Conservation (phyloP, 1,140 invertebrate species). For the Bombus waltoni region DNA sequence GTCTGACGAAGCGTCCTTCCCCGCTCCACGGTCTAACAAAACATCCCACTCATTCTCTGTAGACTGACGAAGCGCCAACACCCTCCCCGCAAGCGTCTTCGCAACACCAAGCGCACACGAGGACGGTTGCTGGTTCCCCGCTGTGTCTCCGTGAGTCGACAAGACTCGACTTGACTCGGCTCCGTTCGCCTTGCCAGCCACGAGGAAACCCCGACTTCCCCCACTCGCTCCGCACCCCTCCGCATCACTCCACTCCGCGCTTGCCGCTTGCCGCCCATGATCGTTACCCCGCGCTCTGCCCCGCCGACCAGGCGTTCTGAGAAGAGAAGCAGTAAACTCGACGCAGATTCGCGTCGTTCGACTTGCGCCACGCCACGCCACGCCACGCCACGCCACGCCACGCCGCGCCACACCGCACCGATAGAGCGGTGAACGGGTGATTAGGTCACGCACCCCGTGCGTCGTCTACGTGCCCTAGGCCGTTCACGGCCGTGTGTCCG, state of each 20-base stretch:
- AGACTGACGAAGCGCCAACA: conserved; percentile 48
- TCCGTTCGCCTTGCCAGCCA: conserved; percentile 29
- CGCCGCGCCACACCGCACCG: conserved; percentile 26
- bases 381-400: neutral
- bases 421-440: conserved; percentile 76
- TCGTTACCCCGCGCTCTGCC: conserved; percentile 9
- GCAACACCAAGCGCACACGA: conserved; percentile 1
- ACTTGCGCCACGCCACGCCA: conserved; percentile 46
- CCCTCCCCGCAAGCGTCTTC: conserved; percentile 26
- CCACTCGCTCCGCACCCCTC: conserved; percentile 9
- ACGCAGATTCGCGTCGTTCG: conserved; percentile 62
- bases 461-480: conserved; percentile 77
- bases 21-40: conserved; percentile 35
- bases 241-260: conserved; percentile 10
- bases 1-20: conserved; percentile 61
- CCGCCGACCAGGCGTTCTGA: neutral
- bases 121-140: conserved; percentile 36
- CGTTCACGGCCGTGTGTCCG: conserved; percentile 78
- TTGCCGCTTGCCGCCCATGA: conserved; percentile 1
- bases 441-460: conserved; percentile 79
- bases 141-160: conserved; percentile 11
- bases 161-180: conserved; percentile 3
- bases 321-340: conserved; percentile 46
- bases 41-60: neutral
- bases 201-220: conserved; percentile 47